phyloP scores from a whole-genome alignment of 2,888 invertebrate genomes.

The Drosophila hawaiiensis region DNA sequence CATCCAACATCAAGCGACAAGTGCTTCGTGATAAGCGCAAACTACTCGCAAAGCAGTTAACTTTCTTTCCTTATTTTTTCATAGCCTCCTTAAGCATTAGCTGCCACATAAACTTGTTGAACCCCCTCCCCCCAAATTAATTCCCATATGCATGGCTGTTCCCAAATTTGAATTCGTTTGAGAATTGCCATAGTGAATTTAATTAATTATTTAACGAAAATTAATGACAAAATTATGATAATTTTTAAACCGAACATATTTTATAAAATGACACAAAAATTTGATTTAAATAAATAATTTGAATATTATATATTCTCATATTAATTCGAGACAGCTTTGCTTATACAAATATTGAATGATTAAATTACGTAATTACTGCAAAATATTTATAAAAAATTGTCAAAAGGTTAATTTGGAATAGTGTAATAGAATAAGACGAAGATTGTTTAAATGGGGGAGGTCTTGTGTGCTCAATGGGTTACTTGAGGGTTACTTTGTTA shows the following conservation, averaged over 20 bases:
- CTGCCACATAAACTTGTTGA: slow-evolving; percentile 4
- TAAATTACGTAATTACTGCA: background rate
- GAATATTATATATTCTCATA: background rate
- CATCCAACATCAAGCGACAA: slow-evolving; percentile 40
- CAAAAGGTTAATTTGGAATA: background rate
- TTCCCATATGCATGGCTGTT: background rate
- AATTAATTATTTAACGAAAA: background rate
- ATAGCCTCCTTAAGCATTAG: slow-evolving; percentile 21
- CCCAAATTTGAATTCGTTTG: background rate
- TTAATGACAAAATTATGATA: background rate
- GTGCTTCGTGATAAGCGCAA: slow-evolving; percentile 45
- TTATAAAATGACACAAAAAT: background rate
- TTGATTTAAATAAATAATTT: background rate
- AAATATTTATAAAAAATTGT: background rate
- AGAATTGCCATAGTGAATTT: background rate
- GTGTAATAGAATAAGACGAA: background rate
- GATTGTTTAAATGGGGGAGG: background rate
- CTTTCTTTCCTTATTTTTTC: slow-evolving; percentile 11
- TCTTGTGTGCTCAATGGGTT: background rate
- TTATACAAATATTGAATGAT: background rate
- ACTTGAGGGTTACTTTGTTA: background rate
- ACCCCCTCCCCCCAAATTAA: background rate
- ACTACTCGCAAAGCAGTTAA: slow-evolving; percentile 32
- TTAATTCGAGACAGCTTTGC: too few relatives aligned
- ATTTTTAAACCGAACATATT: background rate